These are phyloP conservation scores for Branchinecta sandiegonensis DNA, from an alignment of 2,888 invertebrate genomes.

Conservation along the genomic window DNA sequence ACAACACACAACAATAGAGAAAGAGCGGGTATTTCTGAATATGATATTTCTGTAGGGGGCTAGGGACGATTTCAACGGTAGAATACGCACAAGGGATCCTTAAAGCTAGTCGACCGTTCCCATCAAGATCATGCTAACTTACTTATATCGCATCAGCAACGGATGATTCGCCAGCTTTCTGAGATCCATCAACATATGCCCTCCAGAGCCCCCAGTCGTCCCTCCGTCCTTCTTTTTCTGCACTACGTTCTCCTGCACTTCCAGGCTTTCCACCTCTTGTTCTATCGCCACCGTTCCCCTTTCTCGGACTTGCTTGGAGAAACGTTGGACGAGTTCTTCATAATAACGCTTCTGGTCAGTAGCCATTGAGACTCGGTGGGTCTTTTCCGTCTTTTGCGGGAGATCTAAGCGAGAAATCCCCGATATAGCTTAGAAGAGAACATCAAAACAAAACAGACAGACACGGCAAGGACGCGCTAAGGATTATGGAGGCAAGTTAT, in stretches of 20 bases:
- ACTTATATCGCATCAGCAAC: constrained; percentile 54
- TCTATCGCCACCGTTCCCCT: constrained; percentile 39
- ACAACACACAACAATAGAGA: too few species aligned
- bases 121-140: constrained; percentile 28
- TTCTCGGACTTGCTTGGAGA: constrained; percentile 46
- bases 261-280: neutral
- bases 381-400: constrained; percentile 61
- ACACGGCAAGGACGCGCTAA: too few species aligned
- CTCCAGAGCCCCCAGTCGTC: constrained; percentile 25
- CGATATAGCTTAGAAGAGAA: too few species aligned
- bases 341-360: constrained; percentile 59
- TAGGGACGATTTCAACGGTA: too few species aligned
- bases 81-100: too few species aligned
- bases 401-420: constrained; percentile 41
- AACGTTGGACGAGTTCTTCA: constrained; percentile 49
- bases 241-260: neutral
- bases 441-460: too few species aligned
- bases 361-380: constrained; percentile 52
- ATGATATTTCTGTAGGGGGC: too few species aligned
- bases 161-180: constrained; percentile 90
- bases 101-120: too few species aligned
- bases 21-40: too few species aligned
- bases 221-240: neutral
- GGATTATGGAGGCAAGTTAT: too few species aligned
- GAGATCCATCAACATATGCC: constrained; percentile 77